Conservation (phyloP, 92 coral and sea anemone species). For the Galaxea fascicularis region DNA sequence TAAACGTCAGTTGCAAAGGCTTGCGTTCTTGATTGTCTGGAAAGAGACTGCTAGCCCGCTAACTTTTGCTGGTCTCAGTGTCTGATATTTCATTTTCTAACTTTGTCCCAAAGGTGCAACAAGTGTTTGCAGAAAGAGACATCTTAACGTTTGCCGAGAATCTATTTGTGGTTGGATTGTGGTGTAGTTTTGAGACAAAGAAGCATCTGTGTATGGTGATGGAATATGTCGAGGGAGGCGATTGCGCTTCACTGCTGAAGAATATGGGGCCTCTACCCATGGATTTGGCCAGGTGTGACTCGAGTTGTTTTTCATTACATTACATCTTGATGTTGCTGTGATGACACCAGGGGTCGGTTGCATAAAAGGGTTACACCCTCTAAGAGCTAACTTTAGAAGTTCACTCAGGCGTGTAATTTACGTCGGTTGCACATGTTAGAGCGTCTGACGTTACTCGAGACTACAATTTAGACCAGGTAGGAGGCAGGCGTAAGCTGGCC, state of each 20-base stretch:
- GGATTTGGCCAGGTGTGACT: conserved; percentile 84
- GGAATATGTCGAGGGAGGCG: conserved; percentile 99
- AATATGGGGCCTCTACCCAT: conserved; percentile 90
- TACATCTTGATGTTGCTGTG: no score
- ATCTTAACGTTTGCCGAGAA: conserved; percentile 95
- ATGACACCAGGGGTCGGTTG: no score
- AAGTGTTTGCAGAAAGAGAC: conserved; percentile 98
- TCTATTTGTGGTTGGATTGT: conserved; percentile 98
- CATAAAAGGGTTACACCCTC: no score
- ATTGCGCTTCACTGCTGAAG: conserved; percentile 94
- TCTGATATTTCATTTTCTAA: background rate
- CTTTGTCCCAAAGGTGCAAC: conserved; percentile 71
- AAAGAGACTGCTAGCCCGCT: background rate
- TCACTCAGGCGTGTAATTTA: no score
- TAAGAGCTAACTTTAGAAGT: no score
- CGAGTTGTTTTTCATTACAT: background rate
- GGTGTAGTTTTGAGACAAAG: conserved; percentile 99
- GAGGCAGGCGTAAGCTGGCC: no score
- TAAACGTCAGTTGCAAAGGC: no score
- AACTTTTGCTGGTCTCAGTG: background rate
- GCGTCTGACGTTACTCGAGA: no score
- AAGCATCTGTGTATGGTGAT: conserved; percentile 98
- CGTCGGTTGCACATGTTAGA: no score
- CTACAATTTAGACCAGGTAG: no score
- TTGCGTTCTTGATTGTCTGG: no score